Evolutionary conservation across 2,113 vertebrate species (phyloP).

Genomic region (Clarias macrocephalus): DNA sequence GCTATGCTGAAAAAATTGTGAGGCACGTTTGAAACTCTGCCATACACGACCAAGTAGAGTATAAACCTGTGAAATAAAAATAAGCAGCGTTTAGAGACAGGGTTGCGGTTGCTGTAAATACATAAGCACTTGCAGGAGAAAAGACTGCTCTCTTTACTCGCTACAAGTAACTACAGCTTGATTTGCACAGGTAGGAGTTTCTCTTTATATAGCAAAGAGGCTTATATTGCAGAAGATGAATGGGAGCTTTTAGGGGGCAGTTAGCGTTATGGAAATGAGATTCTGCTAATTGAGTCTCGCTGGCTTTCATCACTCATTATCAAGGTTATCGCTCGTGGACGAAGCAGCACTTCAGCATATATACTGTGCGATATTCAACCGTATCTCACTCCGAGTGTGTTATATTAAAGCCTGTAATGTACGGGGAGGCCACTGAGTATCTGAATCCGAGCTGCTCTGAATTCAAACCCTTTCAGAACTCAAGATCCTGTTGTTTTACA

Average conservation of each 20-base stretch:
- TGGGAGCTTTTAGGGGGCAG: slow-evolving; percentile 11
- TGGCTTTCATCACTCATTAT: slow-evolving; percentile 22
- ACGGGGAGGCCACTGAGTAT: neutral
- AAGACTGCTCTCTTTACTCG: neutral
- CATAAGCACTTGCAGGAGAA: neutral
- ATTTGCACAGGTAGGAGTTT: neutral
- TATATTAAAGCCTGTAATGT: neutral
- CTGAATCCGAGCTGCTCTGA: neutral
- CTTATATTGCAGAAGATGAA: slow-evolving; percentile 1
- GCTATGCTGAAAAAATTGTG: too few relatives aligned
- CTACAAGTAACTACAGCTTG: neutral
- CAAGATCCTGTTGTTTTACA: too few relatives aligned
- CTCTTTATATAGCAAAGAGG: neutral
- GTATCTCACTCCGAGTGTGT: neutral
- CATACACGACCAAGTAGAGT: neutral
- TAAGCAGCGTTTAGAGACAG: neutral
- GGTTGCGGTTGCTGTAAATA: neutral
- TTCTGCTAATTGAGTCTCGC: slow-evolving; percentile 11
- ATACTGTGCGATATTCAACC: neutral
- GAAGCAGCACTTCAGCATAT: neutral
- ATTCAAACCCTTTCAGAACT: neutral
- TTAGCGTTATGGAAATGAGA: slow-evolving; percentile 30
- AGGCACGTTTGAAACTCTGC: neutral
- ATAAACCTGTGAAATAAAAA: neutral
- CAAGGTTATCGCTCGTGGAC: neutral